phyloP scores from a whole-genome alignment of 1,140 invertebrate species.

The Drosophila seguyi region DNA sequence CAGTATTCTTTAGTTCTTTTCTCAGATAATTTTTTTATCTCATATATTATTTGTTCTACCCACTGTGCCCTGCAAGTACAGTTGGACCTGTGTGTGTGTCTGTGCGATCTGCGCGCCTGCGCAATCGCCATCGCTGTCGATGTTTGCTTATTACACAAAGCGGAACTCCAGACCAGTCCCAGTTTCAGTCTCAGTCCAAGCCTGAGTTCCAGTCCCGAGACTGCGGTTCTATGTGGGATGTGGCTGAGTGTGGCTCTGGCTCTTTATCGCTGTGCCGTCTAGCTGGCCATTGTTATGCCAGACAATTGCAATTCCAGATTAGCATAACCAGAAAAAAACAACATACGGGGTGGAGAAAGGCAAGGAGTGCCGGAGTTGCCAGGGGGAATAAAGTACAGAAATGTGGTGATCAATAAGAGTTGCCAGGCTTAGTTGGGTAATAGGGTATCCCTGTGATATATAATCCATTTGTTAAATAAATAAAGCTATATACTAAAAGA shows the following conservation, averaged over 20 bases:
- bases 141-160: slow-evolving; percentile 70
- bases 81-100: background rate
- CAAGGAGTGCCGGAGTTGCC: slow-evolving; percentile 13
- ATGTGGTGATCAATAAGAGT: slow-evolving; percentile 8
- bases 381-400: slow-evolving; percentile 11
- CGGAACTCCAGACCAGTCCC: slow-evolving; percentile 65
- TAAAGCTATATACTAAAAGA: too few species aligned
- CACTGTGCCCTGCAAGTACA: slow-evolving; percentile 19
- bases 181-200: slow-evolving; percentile 7
- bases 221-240: slow-evolving; percentile 46
- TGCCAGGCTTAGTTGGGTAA: background rate
- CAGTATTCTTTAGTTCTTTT: background rate
- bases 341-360: slow-evolving; percentile 22
- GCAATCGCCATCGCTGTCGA: slow-evolving; percentile 47
- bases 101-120: slow-evolving; percentile 38
- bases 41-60: background rate
- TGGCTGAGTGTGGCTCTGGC: slow-evolving; percentile 16
- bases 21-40: background rate
- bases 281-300: slow-evolving; percentile 55
- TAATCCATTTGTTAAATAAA: too few species aligned
- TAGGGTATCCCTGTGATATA: background rate
- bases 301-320: slow-evolving; percentile 53
- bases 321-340: slow-evolving; percentile 51
- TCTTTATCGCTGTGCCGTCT: slow-evolving; percentile 38
- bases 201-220: slow-evolving; percentile 25